Evolutionary conservation across 2,113 vertebrate genomes (phyloP).

Genomic region (Alaudala cheleensis): DNA sequence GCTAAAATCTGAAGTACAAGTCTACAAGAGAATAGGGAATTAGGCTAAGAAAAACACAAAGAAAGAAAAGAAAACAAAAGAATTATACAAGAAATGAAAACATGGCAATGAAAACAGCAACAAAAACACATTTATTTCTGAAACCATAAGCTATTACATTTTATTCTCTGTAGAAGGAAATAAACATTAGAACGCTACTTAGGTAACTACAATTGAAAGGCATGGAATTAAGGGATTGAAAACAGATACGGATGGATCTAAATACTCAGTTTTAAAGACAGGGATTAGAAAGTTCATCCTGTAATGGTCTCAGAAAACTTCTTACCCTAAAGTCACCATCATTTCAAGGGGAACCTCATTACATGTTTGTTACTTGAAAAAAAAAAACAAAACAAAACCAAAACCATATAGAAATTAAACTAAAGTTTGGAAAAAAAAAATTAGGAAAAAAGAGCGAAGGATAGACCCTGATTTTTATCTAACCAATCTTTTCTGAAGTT

Average conservation of each 20-base stretch:
- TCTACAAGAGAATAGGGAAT: constrained; percentile 38
- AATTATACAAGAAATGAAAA: neutral
- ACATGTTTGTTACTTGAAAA: neutral
- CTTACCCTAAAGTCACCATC: neutral
- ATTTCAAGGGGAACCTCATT: neutral
- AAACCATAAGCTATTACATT: neutral
- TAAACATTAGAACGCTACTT: neutral
- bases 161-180: neutral
- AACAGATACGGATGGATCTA: neutral
- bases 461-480: neutral
- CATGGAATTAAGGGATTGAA: neutral
- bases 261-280: neutral
- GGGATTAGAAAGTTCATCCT: neutral
- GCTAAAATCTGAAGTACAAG: constrained; percentile 44
- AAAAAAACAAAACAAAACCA: neutral
- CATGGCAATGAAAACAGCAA: neutral
- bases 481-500: neutral
- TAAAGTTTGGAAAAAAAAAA: neutral
- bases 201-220: neutral
- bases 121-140: neutral
- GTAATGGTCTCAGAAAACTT: neutral
- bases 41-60: neutral
- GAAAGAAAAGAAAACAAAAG: neutral
- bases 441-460: neutral
- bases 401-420: neutral